Evolutionary conservation across 1,140 invertebrate species (phyloP).

Genomic region (Penaeus indicus): DNA sequence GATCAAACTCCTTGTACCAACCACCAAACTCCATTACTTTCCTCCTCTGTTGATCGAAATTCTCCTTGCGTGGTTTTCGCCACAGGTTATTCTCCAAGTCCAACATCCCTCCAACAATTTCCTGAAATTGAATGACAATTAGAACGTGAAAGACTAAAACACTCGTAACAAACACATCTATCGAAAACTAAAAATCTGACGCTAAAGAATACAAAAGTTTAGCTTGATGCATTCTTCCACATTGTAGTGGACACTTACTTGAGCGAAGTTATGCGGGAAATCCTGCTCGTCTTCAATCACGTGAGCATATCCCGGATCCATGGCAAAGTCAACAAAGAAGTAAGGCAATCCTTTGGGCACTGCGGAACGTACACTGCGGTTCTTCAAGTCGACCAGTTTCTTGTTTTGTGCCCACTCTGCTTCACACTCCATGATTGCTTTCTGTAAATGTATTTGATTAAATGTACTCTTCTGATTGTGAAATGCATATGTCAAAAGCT

Average conservation of each 20-base stretch:
- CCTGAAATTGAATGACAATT: constrained; percentile 74
- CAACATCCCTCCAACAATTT: constrained; percentile 95
- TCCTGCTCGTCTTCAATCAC: constrained; percentile 93
- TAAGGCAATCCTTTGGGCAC: constrained; percentile 96
- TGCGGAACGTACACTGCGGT: constrained; percentile 79
- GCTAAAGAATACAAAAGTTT: not conserved
- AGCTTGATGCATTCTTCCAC: too few relatives aligned
- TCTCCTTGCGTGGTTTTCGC: constrained; percentile 84
- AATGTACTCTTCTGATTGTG: too few relatives aligned
- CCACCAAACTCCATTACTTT: constrained; percentile 79
- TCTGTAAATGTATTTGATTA: constrained; percentile 70
- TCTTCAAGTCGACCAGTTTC: constrained; percentile 89
- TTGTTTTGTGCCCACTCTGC: constrained; percentile 95
- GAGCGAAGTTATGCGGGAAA: constrained; percentile 92
- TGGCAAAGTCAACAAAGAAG: constrained; percentile 93
- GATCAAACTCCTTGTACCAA: constrained; percentile 78
- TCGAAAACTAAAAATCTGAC: not conserved
- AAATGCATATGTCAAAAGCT: too few relatives aligned
- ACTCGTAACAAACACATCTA: too few relatives aligned
- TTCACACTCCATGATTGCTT: constrained; percentile 95
- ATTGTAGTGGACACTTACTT: constrained; percentile 74
- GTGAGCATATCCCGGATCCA: constrained; percentile 91
- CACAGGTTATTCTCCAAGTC: constrained; percentile 88
- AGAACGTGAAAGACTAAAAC: too few relatives aligned
- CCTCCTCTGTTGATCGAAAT: constrained; percentile 78